These are phyloP conservation scores for Dendrolimus punctatus DNA, from an alignment of 1,140 invertebrate species.

Conservation along the genomic window DNA sequence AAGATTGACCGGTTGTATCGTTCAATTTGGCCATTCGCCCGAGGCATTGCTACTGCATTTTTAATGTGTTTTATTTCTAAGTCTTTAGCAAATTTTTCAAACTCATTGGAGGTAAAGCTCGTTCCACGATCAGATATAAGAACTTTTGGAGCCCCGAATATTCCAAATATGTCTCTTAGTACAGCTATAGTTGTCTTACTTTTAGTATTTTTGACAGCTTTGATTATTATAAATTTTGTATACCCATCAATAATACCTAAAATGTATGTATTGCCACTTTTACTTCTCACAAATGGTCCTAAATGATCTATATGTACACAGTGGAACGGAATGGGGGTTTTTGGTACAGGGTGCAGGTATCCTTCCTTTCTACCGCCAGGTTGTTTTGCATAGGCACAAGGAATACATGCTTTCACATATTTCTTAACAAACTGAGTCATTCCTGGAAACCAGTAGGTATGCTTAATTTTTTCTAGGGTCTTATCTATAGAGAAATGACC, in stretches of 20 bases:
- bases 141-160: too few species aligned
- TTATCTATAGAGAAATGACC: slow-evolving; percentile 21
- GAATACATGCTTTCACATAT: slow-evolving; percentile 16
- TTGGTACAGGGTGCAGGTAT: slow-evolving; percentile 11
- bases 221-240: slow-evolving; percentile 23
- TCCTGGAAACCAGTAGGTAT: slow-evolving; percentile 14
- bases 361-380: slow-evolving; percentile 13
- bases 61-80: slow-evolving; percentile 22
- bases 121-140: slow-evolving; percentile 25
- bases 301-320: slow-evolving; percentile 12
- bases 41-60: slow-evolving; percentile 24
- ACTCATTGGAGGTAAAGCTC: slow-evolving; percentile 20
- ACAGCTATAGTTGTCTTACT: slow-evolving; percentile 11
- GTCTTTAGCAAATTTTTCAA: slow-evolving; percentile 17
- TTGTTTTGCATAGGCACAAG: slow-evolving; percentile 19
- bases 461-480: slow-evolving; percentile 9
- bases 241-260: slow-evolving; percentile 24
- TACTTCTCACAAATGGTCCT: slow-evolving; percentile 12
- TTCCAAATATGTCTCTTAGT: too few species aligned
- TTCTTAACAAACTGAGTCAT: slow-evolving; percentile 19
- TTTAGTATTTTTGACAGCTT: slow-evolving; percentile 22
- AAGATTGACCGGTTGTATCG: slow-evolving; percentile 26
- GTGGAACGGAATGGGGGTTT: slow-evolving; percentile 10
- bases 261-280: slow-evolving; percentile 21
- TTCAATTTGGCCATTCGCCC: slow-evolving; percentile 31